Percentiles rank a stretch among this genome's conserved stretches.
phyloP scores from a whole-genome alignment of 2,113 vertebrate species.

The Silurus glanis region DNA sequence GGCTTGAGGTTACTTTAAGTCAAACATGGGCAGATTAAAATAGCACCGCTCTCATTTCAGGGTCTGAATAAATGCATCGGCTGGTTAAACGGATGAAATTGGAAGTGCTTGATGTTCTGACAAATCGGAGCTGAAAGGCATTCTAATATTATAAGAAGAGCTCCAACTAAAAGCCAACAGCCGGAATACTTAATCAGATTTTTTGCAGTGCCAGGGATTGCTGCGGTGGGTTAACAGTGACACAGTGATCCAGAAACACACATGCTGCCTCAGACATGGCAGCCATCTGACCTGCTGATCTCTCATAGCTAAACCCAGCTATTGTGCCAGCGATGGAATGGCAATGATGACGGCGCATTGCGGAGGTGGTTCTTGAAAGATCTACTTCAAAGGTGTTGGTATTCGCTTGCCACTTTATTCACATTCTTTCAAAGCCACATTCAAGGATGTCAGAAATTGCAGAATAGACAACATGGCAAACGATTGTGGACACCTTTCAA shows the following conservation, averaged over 20 bases:
- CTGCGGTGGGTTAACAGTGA: neutral
- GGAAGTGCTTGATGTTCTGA: conserved; percentile 19
- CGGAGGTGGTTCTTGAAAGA: neutral
- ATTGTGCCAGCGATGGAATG: neutral
- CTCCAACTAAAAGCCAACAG: neutral
- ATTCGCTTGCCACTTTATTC: no score
- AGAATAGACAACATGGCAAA: no score
- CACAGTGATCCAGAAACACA: neutral
- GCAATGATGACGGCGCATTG: neutral
- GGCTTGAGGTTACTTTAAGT: neutral
- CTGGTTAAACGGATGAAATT: neutral
- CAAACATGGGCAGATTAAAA: neutral
- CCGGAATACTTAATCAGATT: conserved; percentile 1
- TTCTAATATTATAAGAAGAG: conserved; percentile 9
- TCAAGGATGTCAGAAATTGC: no score
- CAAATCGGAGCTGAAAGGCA: conserved; percentile 10
- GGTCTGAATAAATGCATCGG: neutral
- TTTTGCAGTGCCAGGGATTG: neutral
- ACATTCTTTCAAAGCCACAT: no score
- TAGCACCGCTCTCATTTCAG: neutral
- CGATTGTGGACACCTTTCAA: no score
- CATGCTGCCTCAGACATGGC: neutral
- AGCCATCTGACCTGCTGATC: conserved; percentile 1
- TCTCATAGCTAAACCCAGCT: neutral
- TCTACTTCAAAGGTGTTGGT: neutral